Evolutionary conservation across 2,797 vertebrate species (phyloP).

Genomic region (Anguilla anguilla): DNA sequence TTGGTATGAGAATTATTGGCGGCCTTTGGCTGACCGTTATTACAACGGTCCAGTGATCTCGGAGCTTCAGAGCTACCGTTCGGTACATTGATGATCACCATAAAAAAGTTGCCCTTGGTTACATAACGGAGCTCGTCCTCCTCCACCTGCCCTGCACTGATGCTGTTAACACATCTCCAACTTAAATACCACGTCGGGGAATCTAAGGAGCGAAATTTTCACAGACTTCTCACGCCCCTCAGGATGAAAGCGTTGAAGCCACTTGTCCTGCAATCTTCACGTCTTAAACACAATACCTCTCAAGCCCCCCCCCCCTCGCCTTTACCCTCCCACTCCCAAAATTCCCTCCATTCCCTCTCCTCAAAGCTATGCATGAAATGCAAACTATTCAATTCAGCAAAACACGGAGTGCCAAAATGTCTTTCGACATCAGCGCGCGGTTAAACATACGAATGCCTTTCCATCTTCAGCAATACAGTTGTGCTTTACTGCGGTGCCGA

Average conservation of each 20-base stretch:
- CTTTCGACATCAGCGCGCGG: background rate
- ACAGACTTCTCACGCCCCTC: background rate
- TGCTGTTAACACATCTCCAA: slow-evolving; percentile 24
- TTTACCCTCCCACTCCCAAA: background rate
- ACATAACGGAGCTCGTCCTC: background rate
- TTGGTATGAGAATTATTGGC: slow-evolving; percentile 8
- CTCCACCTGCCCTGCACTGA: slow-evolving; percentile 10
- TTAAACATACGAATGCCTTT: background rate
- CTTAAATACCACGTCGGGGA: background rate
- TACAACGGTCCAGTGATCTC: slow-evolving; percentile 6
- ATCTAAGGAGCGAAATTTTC: background rate
- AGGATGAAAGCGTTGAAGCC: background rate
- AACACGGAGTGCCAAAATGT: background rate
- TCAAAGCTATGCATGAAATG: background rate
- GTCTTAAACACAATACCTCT: background rate
- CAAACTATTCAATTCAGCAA: background rate
- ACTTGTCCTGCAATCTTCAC: background rate
- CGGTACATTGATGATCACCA: background rate
- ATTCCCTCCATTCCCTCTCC: background rate
- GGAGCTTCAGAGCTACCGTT: background rate
- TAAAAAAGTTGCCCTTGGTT: slow-evolving; percentile 16
- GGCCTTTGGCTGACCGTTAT: slow-evolving; percentile 12
- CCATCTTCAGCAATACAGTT: background rate
- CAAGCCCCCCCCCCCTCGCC: no score
- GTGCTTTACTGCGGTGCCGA: background rate